Percentiles rank a stretch among this genome's conserved stretches.
These are phyloP conservation scores for Chondrosia reniformis DNA, from an alignment of 37 sponge, comb jelly and placozoan species.

Conservation along the genomic window DNA sequence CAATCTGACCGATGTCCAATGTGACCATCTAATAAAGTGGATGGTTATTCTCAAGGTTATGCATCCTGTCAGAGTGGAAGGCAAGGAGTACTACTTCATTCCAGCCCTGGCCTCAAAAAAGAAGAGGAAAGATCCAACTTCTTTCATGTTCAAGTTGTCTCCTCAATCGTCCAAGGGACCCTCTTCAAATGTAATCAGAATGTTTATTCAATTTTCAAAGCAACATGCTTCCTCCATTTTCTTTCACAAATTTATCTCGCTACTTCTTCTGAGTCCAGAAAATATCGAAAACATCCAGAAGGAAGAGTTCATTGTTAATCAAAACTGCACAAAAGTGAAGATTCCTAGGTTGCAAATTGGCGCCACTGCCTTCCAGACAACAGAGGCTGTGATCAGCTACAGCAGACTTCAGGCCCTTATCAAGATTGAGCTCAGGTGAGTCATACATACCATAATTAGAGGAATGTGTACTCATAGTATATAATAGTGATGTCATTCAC, in stretches of 20 bases:
- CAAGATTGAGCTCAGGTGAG: slow-evolving; percentile 15
- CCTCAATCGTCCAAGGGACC: background rate
- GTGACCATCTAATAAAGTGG: slow-evolving; percentile 34
- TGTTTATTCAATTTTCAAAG: slow-evolving; percentile 38
- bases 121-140: slow-evolving; percentile 11
- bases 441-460: too few relatives aligned
- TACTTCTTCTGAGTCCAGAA: background rate
- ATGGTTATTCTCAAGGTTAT: slow-evolving; percentile 39
- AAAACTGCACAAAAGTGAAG: background rate
- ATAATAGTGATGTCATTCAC: too few relatives aligned
- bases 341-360: background rate
- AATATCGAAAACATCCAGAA: background rate
- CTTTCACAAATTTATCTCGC: slow-evolving; percentile 42
- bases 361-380: slow-evolving; percentile 46
- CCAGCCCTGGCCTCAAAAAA: slow-evolving; percentile 35
- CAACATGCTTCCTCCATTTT: slow-evolving; percentile 42
- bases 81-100: slow-evolving; percentile 33
- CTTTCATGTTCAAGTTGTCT: slow-evolving; percentile 31
- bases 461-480: too few relatives aligned
- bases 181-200: background rate
- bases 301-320: background rate
- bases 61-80: slow-evolving; percentile 6
- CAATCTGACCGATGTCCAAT: background rate
- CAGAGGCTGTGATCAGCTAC: background rate
- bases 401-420: background rate